phyloP scores from a whole-genome alignment of 2,113 vertebrate species.

The Pterocles gutturalis region DNA sequence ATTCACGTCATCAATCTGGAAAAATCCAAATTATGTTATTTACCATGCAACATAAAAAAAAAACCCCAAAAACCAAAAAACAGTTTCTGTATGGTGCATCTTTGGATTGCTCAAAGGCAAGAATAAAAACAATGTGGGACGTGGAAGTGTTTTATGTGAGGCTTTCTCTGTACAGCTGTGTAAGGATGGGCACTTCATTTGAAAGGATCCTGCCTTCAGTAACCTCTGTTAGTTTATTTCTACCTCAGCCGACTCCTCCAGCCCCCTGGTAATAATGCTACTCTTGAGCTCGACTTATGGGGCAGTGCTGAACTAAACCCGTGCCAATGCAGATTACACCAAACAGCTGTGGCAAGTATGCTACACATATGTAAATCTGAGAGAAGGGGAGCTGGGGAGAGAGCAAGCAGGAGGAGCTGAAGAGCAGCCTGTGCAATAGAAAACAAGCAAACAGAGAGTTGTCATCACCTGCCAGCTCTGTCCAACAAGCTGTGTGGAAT shows the following conservation, averaged over 20 bases:
- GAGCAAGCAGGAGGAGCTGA: not conserved
- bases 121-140: not conserved
- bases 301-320: not conserved
- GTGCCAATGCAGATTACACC: not conserved
- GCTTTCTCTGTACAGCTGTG: not conserved
- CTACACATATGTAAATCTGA: accelerated
- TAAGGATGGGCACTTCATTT: not conserved
- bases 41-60: not conserved
- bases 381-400: not conserved
- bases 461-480: not conserved
- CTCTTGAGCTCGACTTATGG: not conserved
- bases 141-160: not conserved
- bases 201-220: not conserved
- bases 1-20: not conserved
- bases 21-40: not conserved
- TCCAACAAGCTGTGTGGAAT: not conserved
- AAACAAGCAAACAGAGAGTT: accelerated
- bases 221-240: not conserved
- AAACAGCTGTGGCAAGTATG: not conserved
- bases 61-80: not conserved
- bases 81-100: not conserved
- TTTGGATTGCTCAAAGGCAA: not conserved
- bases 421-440: not conserved
- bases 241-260: not conserved
- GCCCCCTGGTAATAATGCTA: not conserved